A percentile compares a stretch with the other conserved stretches of the same genome.
Conservation (phyloP, 2,797 vertebrate species). For the Scyliorhinus canicula region DNA sequence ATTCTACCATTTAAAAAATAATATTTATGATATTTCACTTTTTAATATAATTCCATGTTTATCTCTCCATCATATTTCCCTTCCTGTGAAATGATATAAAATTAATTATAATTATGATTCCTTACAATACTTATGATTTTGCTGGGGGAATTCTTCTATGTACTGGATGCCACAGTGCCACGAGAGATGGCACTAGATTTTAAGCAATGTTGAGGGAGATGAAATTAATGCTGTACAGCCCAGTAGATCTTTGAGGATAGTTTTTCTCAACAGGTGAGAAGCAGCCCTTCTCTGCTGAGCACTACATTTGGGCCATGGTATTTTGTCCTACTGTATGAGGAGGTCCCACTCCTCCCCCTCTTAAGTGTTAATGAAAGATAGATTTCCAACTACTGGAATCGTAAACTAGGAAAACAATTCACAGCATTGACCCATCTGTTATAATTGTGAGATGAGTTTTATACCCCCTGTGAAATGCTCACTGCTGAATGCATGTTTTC, state of each 20-base stretch:
- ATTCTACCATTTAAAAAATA: not conserved
- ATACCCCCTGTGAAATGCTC: too few species aligned
- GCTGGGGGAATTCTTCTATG: not conserved
- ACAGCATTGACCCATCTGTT: not conserved
- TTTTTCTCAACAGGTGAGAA: not conserved
- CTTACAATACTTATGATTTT: not conserved
- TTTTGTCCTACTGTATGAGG: not conserved
- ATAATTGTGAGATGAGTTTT: not conserved
- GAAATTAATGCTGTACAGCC: not conserved
- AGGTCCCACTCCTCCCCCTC: not conserved
- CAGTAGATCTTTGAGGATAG: not conserved
- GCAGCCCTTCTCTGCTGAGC: not conserved
- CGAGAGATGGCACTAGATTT: not conserved
- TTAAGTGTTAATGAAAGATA: not conserved
- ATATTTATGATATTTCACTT: not conserved
- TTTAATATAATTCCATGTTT: not conserved
- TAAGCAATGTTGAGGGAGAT: not conserved
- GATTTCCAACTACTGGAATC: not conserved
- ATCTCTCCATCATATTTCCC: not conserved
- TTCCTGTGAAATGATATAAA: not conserved
- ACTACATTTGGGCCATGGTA: not conserved
- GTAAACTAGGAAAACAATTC: not conserved
- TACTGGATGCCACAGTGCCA: not conserved
- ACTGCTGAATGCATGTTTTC: not conserved
- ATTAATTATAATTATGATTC: not conserved